phyloP scores from a whole-genome alignment of 2,888 invertebrate genomes.

The Lamellibrachia satsuma region DNA sequence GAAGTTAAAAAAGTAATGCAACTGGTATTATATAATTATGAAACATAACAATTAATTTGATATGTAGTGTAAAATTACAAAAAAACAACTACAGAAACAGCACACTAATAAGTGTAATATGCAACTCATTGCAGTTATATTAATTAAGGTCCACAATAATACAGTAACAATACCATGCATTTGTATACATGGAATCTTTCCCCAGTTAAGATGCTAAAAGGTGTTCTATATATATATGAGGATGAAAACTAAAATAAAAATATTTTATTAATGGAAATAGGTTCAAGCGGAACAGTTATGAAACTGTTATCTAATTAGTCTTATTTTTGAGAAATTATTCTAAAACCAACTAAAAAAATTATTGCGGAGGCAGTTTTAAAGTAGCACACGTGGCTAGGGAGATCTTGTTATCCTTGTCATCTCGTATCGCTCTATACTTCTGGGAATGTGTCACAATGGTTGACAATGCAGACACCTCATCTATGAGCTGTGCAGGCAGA shows the following conservation, averaged over 20 bases:
- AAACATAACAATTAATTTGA: too few species aligned
- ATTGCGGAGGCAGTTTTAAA: not conserved
- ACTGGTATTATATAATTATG: too few species aligned
- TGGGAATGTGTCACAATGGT: not conserved
- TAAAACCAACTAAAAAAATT: too few species aligned
- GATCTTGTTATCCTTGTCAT: not conserved
- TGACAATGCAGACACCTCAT: not conserved
- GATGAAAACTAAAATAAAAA: too few species aligned
- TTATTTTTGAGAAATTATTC: too few species aligned
- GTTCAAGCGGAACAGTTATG: too few species aligned
- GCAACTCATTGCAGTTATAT: not conserved
- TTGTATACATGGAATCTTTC: too few species aligned
- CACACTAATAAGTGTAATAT: not conserved
- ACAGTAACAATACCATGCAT: not conserved
- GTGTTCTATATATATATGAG: too few species aligned
- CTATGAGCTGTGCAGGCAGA: not conserved
- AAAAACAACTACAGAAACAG: not conserved
- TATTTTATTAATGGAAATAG: too few species aligned
- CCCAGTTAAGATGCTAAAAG: too few species aligned
- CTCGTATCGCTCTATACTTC: not conserved
- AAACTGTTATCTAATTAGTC: too few species aligned
- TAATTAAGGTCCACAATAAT: not conserved
- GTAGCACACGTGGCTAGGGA: not conserved
- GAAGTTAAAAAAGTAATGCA: too few species aligned
- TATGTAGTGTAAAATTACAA: not conserved